Conservation (phyloP, 2,888 invertebrate species). For the Seira ritae region DNA sequence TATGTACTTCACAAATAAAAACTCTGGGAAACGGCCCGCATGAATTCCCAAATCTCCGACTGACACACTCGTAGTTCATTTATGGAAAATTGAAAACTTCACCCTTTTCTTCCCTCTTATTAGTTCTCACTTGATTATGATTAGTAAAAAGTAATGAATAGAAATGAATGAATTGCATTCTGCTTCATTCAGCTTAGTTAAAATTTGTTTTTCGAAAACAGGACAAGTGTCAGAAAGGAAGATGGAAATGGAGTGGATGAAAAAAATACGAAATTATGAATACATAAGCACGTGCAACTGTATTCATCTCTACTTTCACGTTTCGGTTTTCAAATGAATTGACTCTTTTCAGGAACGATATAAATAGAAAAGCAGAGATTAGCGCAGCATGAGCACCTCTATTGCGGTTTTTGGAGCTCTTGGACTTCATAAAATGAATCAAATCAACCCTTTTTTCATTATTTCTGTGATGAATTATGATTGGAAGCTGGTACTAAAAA, state of each 20-base stretch:
- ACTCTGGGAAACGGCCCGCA: not conserved
- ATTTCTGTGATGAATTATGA: conserved; percentile 21
- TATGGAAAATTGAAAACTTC: too few relatives aligned
- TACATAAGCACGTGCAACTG: conserved; percentile 25
- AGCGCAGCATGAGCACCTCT: conserved; percentile 5
- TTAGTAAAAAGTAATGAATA: conserved; percentile 15
- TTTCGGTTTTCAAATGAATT: not conserved
- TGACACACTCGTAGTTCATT: too few relatives aligned
- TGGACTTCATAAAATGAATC: not conserved
- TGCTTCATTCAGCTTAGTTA: not conserved
- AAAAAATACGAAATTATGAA: conserved; percentile 8
- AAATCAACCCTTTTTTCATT: not conserved
- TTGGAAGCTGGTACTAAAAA: not conserved
- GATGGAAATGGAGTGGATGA: not conserved
- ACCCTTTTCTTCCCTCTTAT: not conserved
- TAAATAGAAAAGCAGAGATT: conserved; percentile 35
- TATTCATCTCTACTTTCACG: conserved; percentile 14
- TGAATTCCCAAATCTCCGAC: not conserved
- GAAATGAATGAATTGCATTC: not conserved
- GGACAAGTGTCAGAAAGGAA: not conserved
- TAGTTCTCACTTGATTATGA: conserved; percentile 20
- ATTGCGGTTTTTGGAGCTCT: not conserved
- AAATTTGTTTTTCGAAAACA: not conserved
- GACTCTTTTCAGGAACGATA: not conserved
- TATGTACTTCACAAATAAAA: too few relatives aligned